Evolutionary conservation across 2,888 invertebrate genomes (phyloP), one percentile per base, ranked within the genome.

Genomic region (Octodonta nipae): DNA sequence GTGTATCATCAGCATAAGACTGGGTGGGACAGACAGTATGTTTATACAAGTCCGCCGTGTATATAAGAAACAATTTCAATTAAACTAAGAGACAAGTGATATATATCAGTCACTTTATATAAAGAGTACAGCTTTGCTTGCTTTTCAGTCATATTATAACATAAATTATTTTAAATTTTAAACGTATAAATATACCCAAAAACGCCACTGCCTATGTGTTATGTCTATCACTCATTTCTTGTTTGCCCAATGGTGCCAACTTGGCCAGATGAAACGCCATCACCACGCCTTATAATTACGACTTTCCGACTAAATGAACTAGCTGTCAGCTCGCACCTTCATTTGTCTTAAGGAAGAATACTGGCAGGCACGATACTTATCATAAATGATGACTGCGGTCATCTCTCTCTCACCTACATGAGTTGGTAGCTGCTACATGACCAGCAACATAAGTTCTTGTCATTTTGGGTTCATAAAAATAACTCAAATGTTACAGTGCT

Each of bases 221-320:
- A n/a, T n/a, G n/a, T n/a, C n/a, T 33, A 37, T 40, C 35, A 34
- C 22, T 40, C 40, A 37, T 37, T 50, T 46, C 51, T 51, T 54
- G 50, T 56, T 55, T 55, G 48, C 52, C 48, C 50, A 55, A 51
- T 51, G 51, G 52, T 52, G 52, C 47, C 48, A 47, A 40, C 35
- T 36, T 46, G 42, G 35, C 39, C 38, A 35, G 40, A 41, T 36
- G 41, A 35, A 42, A 37, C 40, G 37, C 40, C 50, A 50, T 47
- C 51, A 55, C 59, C 60, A 60, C 61, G 57, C 62, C 63, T 61
- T 61, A 61, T 64, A 64, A 64, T 64, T 64, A 64, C 61, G 58
- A 60, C 63, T 64, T 62, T 54, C 61, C 61, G 59, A 61, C 61
- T 60, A 62, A 61, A 62, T 60, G 61, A 60, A 56, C 55, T 58